Conservation (phyloP, 2,797 vertebrate genomes). For the Coendou prehensilis region DNA sequence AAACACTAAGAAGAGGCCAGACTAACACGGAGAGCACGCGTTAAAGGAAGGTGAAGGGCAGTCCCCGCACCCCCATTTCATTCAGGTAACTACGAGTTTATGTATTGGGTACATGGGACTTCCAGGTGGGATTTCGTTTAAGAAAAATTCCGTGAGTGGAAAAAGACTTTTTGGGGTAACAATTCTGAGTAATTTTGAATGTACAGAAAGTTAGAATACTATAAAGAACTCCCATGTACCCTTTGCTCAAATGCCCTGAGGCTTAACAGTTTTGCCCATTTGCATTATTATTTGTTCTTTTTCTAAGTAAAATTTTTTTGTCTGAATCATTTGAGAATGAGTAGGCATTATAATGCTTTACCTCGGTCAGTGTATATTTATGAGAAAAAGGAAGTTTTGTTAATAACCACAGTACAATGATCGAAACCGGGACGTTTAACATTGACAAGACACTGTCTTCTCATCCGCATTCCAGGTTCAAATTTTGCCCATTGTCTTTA, state of each 20-base stretch:
- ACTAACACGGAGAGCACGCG: not conserved
- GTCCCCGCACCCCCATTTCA: not conserved
- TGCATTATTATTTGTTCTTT: not conserved
- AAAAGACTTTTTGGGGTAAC: not conserved
- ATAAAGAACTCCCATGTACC: not conserved
- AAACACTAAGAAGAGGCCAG: not conserved
- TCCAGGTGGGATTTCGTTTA: conserved; percentile 42
- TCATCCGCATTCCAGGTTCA: not conserved
- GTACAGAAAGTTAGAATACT: conserved; percentile 2
- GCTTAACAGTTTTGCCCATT: not conserved
- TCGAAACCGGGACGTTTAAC: conserved; percentile 53
- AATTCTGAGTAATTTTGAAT: conserved; percentile 54
- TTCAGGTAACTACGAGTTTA: not conserved
- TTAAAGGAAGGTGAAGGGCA: not conserved
- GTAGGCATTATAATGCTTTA: conserved; percentile 39
- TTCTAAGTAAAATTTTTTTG: not conserved
- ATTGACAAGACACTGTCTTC: conserved; percentile 36
- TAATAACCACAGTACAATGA: not conserved
- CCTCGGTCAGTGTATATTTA: not conserved
- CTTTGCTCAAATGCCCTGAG: not conserved
- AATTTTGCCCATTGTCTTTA: conserved; percentile 17
- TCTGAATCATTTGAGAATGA: not conserved
- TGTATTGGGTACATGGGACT: not conserved
- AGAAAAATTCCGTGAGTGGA: not conserved
- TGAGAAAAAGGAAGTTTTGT: conserved; percentile 49